These are phyloP conservation scores for Physella acuta DNA, from an alignment of 1,140 invertebrate species.

Conservation along the genomic window DNA sequence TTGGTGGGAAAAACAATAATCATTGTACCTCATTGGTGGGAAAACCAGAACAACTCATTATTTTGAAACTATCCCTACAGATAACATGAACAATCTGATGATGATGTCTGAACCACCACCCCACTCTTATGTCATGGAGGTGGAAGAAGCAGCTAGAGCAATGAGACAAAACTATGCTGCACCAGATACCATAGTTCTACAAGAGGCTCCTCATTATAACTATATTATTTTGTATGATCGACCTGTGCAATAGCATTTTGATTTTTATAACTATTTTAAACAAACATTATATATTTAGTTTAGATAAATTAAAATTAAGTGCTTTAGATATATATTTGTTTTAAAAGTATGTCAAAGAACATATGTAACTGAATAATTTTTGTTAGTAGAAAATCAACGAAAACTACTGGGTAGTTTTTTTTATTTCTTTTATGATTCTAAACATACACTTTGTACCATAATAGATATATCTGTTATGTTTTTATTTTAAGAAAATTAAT, in stretches of 20 bases:
- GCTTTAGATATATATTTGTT: too few relatives aligned
- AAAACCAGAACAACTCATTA: not conserved
- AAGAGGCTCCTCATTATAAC: conserved; percentile 7
- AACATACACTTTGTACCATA: too few relatives aligned
- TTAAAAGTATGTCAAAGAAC: too few relatives aligned
- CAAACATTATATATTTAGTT: too few relatives aligned
- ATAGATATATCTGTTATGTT: too few relatives aligned
- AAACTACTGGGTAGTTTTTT: too few relatives aligned
- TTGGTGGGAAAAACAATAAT: not conserved
- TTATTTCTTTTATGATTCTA: too few relatives aligned
- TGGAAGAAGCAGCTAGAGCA: conserved; percentile 14
- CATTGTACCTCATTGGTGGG: not conserved
- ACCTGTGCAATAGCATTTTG: conserved; percentile 10
- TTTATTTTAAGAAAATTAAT: too few relatives aligned
- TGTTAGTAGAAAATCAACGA: too few relatives aligned
- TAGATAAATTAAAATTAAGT: too few relatives aligned
- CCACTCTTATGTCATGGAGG: conserved; percentile 6
- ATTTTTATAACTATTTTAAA: too few relatives aligned
- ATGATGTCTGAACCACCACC: conserved; percentile 10
- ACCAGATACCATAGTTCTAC: conserved; percentile 1
- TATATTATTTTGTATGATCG: conserved; percentile 12
- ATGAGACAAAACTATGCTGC: conserved; percentile 6
- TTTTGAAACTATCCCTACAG: not conserved
- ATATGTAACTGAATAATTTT: too few relatives aligned
- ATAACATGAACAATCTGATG: conserved; percentile 7